Percentiles rank a stretch among this genome's conserved stretches.
Evolutionary conservation across 2,113 vertebrate genomes (phyloP).

Genomic region (Daubentonia madagascariensis): DNA sequence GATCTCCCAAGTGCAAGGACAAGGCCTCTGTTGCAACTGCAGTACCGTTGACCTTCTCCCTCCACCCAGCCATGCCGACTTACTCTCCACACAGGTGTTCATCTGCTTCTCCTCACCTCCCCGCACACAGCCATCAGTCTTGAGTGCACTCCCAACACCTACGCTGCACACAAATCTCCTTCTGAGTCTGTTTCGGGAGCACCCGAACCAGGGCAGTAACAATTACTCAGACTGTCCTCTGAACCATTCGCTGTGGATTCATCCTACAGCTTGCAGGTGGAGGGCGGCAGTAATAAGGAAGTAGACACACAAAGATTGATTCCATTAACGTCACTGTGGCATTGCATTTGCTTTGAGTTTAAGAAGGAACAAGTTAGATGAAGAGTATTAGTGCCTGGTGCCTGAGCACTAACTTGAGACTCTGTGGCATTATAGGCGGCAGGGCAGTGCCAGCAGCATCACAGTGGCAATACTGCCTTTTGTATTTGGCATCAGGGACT

Average conservation of each 20-base stretch:
- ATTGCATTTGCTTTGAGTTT: background rate
- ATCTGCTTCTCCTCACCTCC: background rate
- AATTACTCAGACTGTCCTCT: background rate
- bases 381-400: background rate
- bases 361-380: background rate
- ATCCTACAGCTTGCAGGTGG: background rate
- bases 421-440: background rate
- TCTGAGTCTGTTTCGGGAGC: background rate
- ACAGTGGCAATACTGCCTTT: background rate
- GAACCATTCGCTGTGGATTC: background rate
- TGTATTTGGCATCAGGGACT: background rate
- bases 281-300: background rate
- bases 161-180: background rate
- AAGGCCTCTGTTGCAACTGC: background rate
- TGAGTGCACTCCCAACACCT: rapidly evolving
- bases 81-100: background rate
- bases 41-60: background rate
- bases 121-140: too few relatives aligned
- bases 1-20: background rate
- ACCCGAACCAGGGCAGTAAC: background rate
- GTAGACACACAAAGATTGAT: background rate
- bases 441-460: too few relatives aligned
- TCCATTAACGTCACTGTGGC: background rate
- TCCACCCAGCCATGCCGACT: background rate
- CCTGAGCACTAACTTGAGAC: background rate